These are phyloP conservation scores for Cottus gobio DNA, from an alignment of 2,113 vertebrate species.

Conservation along the genomic window DNA sequence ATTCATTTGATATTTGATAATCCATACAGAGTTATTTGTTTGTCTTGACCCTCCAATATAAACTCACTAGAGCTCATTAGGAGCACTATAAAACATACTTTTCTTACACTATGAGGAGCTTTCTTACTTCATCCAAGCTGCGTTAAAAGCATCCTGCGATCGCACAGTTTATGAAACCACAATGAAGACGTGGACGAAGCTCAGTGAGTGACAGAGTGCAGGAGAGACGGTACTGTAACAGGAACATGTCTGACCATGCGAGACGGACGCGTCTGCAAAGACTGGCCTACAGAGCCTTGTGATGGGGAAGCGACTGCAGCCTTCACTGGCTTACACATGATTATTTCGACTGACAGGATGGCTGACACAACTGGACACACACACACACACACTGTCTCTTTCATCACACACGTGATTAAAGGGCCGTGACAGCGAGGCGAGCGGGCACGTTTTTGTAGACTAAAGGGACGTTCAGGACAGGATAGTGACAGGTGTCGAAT, in stretches of 20 bases:
- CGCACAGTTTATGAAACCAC: not conserved
- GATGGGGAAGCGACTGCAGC: constrained; percentile 34
- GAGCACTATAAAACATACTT: no score
- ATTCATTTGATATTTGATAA: no score
- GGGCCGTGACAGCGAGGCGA: constrained; percentile 44
- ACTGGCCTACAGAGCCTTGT: constrained; percentile 31
- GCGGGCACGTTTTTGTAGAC: constrained; percentile 33
- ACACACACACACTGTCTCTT: constrained; percentile 16
- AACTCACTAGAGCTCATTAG: no score
- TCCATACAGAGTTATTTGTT: no score
- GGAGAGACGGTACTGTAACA: not conserved
- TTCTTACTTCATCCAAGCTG: not conserved
- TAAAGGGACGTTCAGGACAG: constrained; percentile 30
- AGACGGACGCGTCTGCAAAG: constrained; percentile 26
- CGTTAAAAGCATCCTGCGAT: not conserved
- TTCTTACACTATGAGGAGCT: not conserved
- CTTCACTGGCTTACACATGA: constrained; percentile 35
- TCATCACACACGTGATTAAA: constrained; percentile 28
- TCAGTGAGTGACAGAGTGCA: not conserved
- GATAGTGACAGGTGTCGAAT: constrained; percentile 58
- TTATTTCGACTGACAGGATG: constrained; percentile 44
- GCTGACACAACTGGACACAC: constrained; percentile 25
- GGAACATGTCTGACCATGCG: constrained; percentile 3
- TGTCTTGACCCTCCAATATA: no score
- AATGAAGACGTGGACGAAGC: not conserved